These are phyloP conservation scores for Ailurus styani DNA, from an alignment of 2,113 vertebrate species.

Conservation along the genomic window DNA sequence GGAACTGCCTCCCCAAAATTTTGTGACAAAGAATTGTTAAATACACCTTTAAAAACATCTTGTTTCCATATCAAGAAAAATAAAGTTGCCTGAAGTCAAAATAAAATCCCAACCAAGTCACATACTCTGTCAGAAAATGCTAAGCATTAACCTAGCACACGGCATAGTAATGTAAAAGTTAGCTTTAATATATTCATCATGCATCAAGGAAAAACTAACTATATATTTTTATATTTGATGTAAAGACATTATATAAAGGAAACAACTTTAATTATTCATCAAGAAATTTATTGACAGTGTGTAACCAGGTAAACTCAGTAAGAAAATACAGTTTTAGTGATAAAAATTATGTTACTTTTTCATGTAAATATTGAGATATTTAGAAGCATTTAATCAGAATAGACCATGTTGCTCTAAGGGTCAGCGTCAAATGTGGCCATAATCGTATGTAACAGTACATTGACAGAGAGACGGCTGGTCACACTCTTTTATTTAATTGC, in stretches of 20 bases:
- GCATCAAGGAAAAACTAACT: neutral
- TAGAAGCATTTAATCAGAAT: neutral
- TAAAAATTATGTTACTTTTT: neutral
- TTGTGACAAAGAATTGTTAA: too few relatives aligned
- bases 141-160: neutral
- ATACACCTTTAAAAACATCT: neutral
- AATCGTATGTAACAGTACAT: neutral
- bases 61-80: neutral
- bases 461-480: neutral
- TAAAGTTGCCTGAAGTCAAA: neutral
- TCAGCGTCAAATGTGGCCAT: too few relatives aligned
- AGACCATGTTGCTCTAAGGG: rapidly evolving
- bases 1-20: too few relatives aligned
- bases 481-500: neutral
- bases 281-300: neutral
- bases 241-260: neutral
- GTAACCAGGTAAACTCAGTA: neutral
- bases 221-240: neutral
- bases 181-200: neutral
- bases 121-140: neutral
- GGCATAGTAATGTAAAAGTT: neutral
- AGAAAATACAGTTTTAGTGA: neutral
- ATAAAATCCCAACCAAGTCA: neutral
- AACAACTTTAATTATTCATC: neutral
- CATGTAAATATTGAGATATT: neutral